Percentiles rank a stretch among this genome's conserved stretches.
phyloP scores from a whole-genome alignment of 2,797 vertebrate genomes.

The Phalanger gymnotis region DNA sequence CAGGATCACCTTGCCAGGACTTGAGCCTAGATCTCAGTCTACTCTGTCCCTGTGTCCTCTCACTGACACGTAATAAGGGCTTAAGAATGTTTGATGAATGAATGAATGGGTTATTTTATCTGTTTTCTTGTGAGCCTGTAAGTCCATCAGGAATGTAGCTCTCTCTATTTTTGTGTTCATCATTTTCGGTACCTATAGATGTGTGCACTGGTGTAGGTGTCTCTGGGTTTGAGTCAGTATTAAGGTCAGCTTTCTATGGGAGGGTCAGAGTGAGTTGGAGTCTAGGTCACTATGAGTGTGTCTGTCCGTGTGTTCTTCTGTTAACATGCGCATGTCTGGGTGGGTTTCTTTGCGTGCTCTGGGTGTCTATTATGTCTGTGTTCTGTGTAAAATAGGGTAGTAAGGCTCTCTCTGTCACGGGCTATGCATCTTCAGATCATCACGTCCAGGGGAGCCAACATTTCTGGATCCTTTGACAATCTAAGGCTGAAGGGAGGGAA shows the following conservation, averaged over 20 bases:
- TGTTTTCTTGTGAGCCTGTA: neutral
- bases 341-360: conserved; percentile 1
- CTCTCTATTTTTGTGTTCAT: neutral
- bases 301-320: neutral
- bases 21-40: neutral
- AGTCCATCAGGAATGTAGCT: neutral
- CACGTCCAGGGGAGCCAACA: conserved; percentile 6
- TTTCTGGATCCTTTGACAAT: neutral
- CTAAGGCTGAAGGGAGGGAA: neutral
- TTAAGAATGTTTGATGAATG: neutral
- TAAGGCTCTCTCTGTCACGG: conserved; percentile 18
- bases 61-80: neutral
- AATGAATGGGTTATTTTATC: neutral
- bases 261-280: neutral
- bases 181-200: neutral
- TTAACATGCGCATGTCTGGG: neutral
- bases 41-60: neutral
- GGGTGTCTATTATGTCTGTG: neutral
- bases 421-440: neutral
- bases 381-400: neutral
- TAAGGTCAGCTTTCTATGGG: neutral
- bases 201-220: neutral
- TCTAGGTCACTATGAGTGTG: neutral
- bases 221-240: neutral
- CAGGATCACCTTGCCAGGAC: neutral